phyloP scores from a whole-genome alignment of 2,113 vertebrate species.

The Dicrurus megarhynchus region DNA sequence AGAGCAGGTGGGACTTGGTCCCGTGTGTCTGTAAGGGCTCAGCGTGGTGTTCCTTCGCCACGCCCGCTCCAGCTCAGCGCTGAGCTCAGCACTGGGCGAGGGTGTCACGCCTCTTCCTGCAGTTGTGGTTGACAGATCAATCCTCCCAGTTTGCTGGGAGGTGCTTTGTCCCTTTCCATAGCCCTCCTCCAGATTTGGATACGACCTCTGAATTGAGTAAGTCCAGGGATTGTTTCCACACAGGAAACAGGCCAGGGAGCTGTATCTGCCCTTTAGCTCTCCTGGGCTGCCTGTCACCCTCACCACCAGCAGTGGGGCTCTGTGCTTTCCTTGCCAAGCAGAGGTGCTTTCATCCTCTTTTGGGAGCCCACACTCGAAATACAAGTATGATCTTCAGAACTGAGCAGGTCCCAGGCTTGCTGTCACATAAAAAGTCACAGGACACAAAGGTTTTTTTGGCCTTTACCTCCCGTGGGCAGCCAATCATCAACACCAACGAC shows the following conservation, averaged over 20 bases:
- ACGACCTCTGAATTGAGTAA: not conserved
- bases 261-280: not conserved
- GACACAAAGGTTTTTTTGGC: not conserved
- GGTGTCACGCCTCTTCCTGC: rapidly evolving
- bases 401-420: not conserved
- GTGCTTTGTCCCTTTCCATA: not conserved
- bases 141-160: not conserved
- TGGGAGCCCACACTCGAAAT: not conserved
- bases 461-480: not conserved
- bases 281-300: not conserved
- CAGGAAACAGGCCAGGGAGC: not conserved
- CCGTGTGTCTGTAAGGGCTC: not conserved
- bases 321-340: not conserved
- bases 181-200: not conserved
- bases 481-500: not conserved
- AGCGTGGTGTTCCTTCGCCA: rapidly evolving
- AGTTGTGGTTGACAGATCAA: rapidly evolving
- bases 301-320: not conserved
- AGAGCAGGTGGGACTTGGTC: not conserved
- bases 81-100: rapidly evolving
- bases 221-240: not conserved
- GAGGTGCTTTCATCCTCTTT: not conserved
- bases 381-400: rapidly evolving
- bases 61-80: not conserved
- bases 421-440: not conserved